Base-by-base conservation (phyloP, 2,888 invertebrate species). In the Meteorus colon region DNA sequence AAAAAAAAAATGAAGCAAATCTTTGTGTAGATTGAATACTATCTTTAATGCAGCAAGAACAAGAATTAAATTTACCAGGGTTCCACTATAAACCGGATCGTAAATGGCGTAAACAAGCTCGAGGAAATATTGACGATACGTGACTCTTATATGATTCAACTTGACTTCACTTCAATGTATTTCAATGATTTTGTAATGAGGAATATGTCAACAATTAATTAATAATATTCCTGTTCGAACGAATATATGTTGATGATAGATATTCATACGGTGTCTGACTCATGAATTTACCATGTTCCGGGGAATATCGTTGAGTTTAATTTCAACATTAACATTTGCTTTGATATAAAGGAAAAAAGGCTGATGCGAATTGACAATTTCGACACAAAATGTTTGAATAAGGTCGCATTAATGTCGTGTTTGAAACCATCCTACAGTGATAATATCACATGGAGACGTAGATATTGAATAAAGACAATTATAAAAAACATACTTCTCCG, bases 101-200 rank as follows among this genome's bases (percentile, higher is more conserved):
- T 51, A 34, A 69, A 55, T 27, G 69, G 51, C 37, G 69, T 55
- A 69, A 69, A 69, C 55, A 69, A 69, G 55, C 55, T 27, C 24
- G 12, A 55, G 51, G 37, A 69, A 69, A 69, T 34, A 69, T 69
- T 55, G 29, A 69, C 34, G n/a, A 29, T 69, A n/a, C 51, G 51
- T 51, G n/a, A 51, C n/a, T 51, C 51, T 51, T n/a, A 4, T 51
- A 51, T 51, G n/a, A 51, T 51, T 51, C 51, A n/a, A 51, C 51
- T n/a, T n/a, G 19, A 51, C n/a, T 51, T 51, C 51, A n/a, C 16
- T 27, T 27, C 27, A 60, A 60, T 60, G 29, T 12, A 60, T 27
- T 27, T 24, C 8, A 27, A 60, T 10, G 29, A 60, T 60, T 29
- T 60, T 60, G 27, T 29, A 27, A 60, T 60, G 27, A 60, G 29